Evolutionary conservation across 2,888 invertebrate species (phyloP), one percentile per base, ranked within the genome.

Genomic region (Antheraea yamamai): DNA sequence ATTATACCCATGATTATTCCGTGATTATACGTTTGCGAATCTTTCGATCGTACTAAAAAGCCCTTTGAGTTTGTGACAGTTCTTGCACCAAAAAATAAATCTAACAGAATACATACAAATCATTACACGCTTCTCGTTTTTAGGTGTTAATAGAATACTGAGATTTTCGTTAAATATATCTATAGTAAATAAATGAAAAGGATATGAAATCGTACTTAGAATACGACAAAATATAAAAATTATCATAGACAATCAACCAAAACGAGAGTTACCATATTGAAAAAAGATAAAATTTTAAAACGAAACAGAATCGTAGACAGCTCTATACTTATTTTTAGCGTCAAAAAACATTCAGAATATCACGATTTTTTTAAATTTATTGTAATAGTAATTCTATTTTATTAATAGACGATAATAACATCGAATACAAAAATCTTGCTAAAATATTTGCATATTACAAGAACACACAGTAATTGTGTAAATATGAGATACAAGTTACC

Each of bases 221-320:
- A 61, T 61, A 2, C 7, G n/a, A 23, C 61, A 61, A 61, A 61
- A 23, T n/a, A 58, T 7, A 58, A 58, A 58, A 20, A 6, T 1
- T 58, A 58, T 18, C 18, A 58, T 58, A 58, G 20, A 61, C 3
- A 23, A 61, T 23, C 4, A 23, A 23, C 61, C 23, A n/a, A 61
- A n/a, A 61, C 23, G 12, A 61, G 61, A 61, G 61, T 23, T 61
- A 2, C 23, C n/a, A n/a, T 1, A 23, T n/a, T 55, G 47, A 12
- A 47, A 52, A 58, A n/a, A 58, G 20, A 58, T 58, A 61, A 61
- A 61, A 61, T 61, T 61, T 61, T 23, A n/a, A 61, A 61, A 61
- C 61, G 23, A 23, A 61, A 61, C 61, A 20, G 61, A 12, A 23
- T 61, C 23, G 23, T 61, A 61, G 12, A 61, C 23, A 61, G 61